Evolutionary conservation across 2,797 vertebrate species (phyloP), one percentile per base, ranked within the genome.

Genomic region (Thaleichthys pacificus): DNA sequence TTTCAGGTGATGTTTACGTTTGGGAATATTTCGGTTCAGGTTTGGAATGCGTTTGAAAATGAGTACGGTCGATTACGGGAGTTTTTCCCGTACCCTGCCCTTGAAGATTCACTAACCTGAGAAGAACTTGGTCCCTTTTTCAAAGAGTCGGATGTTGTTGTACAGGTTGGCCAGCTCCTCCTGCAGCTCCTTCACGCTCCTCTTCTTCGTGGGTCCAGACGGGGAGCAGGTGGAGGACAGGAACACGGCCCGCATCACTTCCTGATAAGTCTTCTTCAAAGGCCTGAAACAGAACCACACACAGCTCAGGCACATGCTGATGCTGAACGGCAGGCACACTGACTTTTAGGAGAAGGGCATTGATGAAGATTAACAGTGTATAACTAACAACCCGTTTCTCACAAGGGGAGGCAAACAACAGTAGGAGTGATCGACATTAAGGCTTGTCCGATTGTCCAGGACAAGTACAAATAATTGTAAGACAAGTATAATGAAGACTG

Each of bases 121-220:
- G 86, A 99, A 98, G 75, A 94, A 87, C 78, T 96, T 98, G 75
- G 86, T 82, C 73, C 96, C 96, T 72, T 97, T 98, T 78, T 98
- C 97, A 89, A 98, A 98, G 61, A 97, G 92, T 0, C 95, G 91
- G 77, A 98, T 94, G 86, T 97, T 99, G 88, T 92, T 96, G 89
- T 96, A 97, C 0, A 99, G 86, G 85, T 91, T 96, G 79, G 91
- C 93, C 80, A 98, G 94, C 78, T 99, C 97, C 82, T 99, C 97
- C 86, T 98, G 96, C 0, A 99, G 91, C 28, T 99, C 97, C 86
- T 96, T 99, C 83, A 96, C 91, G 4, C 93, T 97, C 77, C 93
- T 94, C 87, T 95, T 99, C 80, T 95, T 95, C 84, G 81, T 96
- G 63, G 91, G 86, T 54, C 95, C 94, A 7, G 95, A 92, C 1